A percentile compares a stretch with the other conserved stretches of the same genome.
Evolutionary conservation across 2,797 vertebrate species (phyloP).

Genomic region (Bovichtus diacanthus): DNA sequence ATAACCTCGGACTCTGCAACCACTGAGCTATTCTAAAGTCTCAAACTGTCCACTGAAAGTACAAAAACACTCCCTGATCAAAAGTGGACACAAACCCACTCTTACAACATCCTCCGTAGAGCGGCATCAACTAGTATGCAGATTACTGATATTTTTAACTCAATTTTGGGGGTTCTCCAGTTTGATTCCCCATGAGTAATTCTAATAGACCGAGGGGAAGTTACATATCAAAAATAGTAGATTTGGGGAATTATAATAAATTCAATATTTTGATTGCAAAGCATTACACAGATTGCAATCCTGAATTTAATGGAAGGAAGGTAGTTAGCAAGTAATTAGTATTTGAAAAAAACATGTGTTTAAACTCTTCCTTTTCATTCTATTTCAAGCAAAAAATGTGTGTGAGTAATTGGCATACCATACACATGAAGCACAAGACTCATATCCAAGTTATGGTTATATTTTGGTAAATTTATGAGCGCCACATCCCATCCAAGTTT

Average conservation of each 20-base stretch:
- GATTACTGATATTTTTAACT: neutral
- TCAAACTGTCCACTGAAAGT: slow-evolving; percentile 53
- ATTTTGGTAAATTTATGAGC: neutral
- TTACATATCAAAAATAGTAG: slow-evolving; percentile 35
- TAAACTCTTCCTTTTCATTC: neutral
- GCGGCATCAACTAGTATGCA: neutral
- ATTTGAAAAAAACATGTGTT: neutral
- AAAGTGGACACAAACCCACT: slow-evolving; percentile 34
- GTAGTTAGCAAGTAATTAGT: neutral
- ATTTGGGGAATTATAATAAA: slow-evolving; percentile 7
- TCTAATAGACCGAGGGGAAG: slow-evolving; percentile 17
- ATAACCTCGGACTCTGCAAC: neutral
- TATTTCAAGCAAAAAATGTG: neutral
- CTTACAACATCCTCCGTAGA: slow-evolving; percentile 49
- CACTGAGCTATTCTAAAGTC: slow-evolving; percentile 38
- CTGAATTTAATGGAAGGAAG: neutral
- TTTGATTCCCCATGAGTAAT: slow-evolving; percentile 33
- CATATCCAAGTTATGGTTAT: neutral
- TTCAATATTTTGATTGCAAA: neutral
- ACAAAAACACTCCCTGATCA: slow-evolving; percentile 40
- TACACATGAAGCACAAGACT: neutral
- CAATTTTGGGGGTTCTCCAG: slow-evolving; percentile 19
- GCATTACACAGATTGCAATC: neutral
- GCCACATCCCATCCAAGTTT: neutral
- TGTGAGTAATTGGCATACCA: neutral